Percentiles rank a stretch among this genome's conserved stretches.
Conservation (phyloP, 2,113 vertebrate species). For the Phasianus colchicus region DNA sequence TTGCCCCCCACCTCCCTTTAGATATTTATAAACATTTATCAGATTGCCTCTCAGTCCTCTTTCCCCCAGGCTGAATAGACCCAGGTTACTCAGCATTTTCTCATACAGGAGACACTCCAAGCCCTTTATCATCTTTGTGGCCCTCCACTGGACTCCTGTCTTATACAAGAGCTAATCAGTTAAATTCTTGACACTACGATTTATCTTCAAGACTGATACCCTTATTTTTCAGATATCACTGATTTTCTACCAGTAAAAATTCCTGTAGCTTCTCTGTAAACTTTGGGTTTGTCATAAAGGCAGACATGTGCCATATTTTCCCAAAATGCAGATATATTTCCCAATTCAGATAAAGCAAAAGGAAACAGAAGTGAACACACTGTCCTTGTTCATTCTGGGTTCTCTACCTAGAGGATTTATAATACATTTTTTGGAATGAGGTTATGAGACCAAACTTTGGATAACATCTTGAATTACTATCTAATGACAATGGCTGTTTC, state of each 20-base stretch:
- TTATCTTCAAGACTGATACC: neutral
- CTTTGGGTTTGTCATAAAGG: neutral
- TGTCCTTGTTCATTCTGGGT: neutral
- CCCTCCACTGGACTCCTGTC: neutral
- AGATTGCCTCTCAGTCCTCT: too few relatives aligned
- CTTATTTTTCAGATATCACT: neutral
- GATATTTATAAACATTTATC: too few relatives aligned
- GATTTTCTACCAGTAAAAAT: neutral
- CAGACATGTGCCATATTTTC: neutral
- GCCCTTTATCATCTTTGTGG: too few relatives aligned
- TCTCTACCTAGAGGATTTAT: neutral
- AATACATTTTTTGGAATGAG: neutral
- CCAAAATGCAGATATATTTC: neutral
- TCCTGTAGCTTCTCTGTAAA: neutral
- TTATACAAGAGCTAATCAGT: neutral
- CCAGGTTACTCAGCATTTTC: too few relatives aligned
- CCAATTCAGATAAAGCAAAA: neutral
- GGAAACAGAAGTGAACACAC: neutral
- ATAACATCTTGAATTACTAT: neutral
- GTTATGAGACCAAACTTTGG: neutral
- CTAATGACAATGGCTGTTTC: neutral
- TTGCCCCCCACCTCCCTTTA: too few relatives aligned
- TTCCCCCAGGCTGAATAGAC: too few relatives aligned
- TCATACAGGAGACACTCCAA: too few relatives aligned
- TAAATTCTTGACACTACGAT: neutral